A percentile compares a stretch with the other conserved stretches of the same genome.
Evolutionary conservation across 2,797 vertebrate genomes (phyloP).

Genomic region (Syncerus caffer): DNA sequence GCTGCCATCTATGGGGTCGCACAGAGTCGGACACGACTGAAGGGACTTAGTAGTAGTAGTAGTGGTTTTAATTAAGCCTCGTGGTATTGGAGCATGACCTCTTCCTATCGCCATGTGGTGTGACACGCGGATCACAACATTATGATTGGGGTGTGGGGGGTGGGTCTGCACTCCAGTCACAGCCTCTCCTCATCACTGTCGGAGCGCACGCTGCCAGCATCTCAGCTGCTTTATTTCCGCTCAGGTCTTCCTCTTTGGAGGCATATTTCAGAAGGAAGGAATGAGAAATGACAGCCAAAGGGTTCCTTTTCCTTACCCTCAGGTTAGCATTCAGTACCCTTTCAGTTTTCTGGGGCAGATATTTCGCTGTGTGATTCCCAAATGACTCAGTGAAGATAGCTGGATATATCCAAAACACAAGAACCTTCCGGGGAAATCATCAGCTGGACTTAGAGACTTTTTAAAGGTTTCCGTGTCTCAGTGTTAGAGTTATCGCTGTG

Average conservation of each 20-base stretch:
- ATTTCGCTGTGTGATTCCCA: background rate
- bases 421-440: background rate
- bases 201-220: rapidly evolving
- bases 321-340: background rate
- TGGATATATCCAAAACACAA: background rate
- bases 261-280: background rate
- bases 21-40: too few species aligned
- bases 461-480: background rate
- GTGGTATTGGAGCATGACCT: rapidly evolving
- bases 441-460: background rate
- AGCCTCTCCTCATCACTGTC: background rate
- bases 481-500: background rate
- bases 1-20: too few species aligned
- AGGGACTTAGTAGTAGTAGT: too few species aligned
- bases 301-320: background rate
- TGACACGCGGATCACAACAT: rapidly evolving
- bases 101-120: rapidly evolving
- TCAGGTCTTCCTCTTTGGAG: background rate
- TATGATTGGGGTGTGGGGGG: background rate
- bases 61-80: background rate
- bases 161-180: background rate
- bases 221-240: background rate
- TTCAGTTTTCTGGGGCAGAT: background rate
- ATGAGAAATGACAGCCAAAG: background rate
- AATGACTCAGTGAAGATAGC: background rate